These are phyloP conservation scores for Euura lappo DNA, from an alignment of 1,140 invertebrate species.

Conservation along the genomic window DNA sequence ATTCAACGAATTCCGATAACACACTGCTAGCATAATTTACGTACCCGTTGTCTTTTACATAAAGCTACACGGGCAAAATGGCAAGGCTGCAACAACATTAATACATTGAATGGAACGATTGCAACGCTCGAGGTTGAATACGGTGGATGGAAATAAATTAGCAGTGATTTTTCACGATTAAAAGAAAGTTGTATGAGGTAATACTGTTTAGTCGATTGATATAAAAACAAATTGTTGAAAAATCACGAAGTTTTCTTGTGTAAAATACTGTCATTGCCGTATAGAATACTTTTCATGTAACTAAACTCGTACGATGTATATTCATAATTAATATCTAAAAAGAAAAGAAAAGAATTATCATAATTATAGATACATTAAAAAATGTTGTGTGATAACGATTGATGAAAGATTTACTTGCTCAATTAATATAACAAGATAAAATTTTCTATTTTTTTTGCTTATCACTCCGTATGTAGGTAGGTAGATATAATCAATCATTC, in stretches of 20 bases:
- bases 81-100: not conserved
- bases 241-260: not conserved
- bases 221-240: not conserved
- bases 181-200: not conserved
- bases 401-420: not conserved
- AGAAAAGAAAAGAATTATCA: not conserved
- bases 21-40: not conserved
- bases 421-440: not conserved
- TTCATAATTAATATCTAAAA: not conserved
- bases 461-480: not conserved
- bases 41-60: too few species aligned
- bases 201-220: not conserved
- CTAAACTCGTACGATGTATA: constrained; percentile 2
- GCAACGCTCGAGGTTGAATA: not conserved
- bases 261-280: not conserved
- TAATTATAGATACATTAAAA: not conserved
- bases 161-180: not conserved
- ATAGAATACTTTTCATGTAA: not conserved
- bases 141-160: not conserved
- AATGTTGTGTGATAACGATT: too few species aligned
- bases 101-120: not conserved
- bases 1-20: not conserved
- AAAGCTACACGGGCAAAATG: not conserved
- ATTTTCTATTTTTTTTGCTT: not conserved
- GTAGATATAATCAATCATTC: not conserved